A percentile compares a stretch with the other conserved stretches of the same genome.
Evolutionary conservation across 2,888 invertebrate genomes (phyloP).

Genomic region (Melanargia galathea): DNA sequence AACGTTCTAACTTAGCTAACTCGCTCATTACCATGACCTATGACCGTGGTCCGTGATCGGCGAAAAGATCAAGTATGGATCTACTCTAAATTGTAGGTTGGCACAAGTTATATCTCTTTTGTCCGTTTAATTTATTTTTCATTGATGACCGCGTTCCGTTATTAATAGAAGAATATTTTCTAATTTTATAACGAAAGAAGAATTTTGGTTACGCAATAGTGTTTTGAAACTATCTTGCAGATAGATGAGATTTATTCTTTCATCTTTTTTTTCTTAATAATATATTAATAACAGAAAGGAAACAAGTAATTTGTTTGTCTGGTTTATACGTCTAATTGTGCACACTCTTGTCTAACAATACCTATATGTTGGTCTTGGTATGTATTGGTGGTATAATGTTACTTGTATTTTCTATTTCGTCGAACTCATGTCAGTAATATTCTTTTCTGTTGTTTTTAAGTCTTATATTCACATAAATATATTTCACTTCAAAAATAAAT

Average conservation of each 20-base stretch:
- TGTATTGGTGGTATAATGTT: background rate
- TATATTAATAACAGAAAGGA: background rate
- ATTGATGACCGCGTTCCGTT: constrained; percentile 55
- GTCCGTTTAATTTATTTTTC: constrained; percentile 52
- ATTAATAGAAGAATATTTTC: constrained; percentile 47
- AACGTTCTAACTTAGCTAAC: too few relatives aligned
- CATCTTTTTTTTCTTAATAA: background rate
- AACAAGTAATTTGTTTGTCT: background rate
- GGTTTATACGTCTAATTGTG: background rate
- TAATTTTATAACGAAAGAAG: constrained; percentile 46
- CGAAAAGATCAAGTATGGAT: constrained; percentile 44
- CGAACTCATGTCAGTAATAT: background rate
- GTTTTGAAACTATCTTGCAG: constrained; percentile 12
- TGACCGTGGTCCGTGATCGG: background rate
- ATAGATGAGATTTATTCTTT: background rate
- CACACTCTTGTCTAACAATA: background rate
- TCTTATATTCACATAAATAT: background rate
- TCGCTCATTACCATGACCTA: too few relatives aligned
- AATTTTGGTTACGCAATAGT: constrained; percentile 32
- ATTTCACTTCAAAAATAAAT: background rate
- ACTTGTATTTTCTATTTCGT: background rate
- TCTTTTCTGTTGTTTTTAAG: too few relatives aligned
- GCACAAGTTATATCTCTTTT: constrained; percentile 48
- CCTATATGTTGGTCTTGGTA: too few relatives aligned
- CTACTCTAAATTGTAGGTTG: constrained; percentile 22